Percentiles rank a stretch among this genome's conserved stretches.
Evolutionary conservation across 2,888 invertebrate species (phyloP).

Genomic region (Caenorhabditis sp.): DNA sequence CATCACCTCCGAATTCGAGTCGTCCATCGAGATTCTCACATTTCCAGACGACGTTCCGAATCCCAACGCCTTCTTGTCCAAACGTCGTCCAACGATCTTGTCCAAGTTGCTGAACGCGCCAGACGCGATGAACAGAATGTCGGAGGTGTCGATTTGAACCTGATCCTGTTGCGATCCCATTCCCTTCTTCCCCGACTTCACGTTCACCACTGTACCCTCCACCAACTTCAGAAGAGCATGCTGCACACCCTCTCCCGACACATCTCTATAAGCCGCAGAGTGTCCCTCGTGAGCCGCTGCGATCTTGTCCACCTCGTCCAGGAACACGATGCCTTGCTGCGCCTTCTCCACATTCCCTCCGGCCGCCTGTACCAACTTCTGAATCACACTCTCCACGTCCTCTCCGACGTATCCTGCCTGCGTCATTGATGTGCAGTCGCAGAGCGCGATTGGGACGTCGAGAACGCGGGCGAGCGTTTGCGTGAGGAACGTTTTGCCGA

Average conservation of each 20-base stretch:
- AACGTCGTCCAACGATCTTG: constrained; percentile 90
- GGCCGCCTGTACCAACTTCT: constrained; percentile 94
- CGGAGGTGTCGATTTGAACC: constrained; percentile 93
- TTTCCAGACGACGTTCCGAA: constrained; percentile 72
- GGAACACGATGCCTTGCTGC: constrained; percentile 96
- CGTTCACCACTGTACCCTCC: constrained; percentile 97
- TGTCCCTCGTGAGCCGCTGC: constrained; percentile 93
- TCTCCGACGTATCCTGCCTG: constrained; percentile 92
- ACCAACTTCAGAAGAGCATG: constrained; percentile 91
- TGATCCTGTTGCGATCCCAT: constrained; percentile 78
- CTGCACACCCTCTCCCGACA: constrained; percentile 99
- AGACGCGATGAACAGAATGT: constrained; percentile 98
- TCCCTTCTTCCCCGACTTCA: constrained; percentile 84
- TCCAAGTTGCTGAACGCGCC: constrained; percentile 99
- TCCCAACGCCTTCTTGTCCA: constrained; percentile 83
- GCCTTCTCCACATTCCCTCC: constrained; percentile 97
- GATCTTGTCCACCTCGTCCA: constrained; percentile 97
- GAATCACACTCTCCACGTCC: constrained; percentile 86
- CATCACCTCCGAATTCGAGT: constrained; percentile 70
- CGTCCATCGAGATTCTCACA: constrained; percentile 69
- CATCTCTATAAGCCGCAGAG: constrained; percentile 89
- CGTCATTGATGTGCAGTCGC: constrained; percentile 82
- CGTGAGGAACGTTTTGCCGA: constrained; percentile 95
- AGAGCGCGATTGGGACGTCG: constrained; percentile 90
- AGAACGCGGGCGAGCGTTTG: constrained; percentile 95